phyloP scores from a whole-genome alignment of 2,113 vertebrate species.

The Sorex fumeus region DNA sequence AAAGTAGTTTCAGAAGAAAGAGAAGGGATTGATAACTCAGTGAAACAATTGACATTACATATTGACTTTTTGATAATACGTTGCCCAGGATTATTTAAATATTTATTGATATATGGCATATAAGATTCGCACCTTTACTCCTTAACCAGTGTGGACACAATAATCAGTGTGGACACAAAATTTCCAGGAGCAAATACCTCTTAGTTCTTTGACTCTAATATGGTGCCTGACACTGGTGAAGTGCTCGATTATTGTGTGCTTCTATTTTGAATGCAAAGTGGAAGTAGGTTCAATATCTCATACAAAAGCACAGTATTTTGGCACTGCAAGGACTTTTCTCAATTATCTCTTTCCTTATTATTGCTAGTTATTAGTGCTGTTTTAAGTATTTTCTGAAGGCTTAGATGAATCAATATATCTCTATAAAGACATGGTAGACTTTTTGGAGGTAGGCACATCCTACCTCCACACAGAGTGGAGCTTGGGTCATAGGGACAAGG shows the following conservation, averaged over 20 bases:
- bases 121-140: neutral
- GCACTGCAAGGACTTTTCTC: neutral
- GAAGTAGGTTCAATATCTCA: neutral
- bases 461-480: too few species aligned
- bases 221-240: accelerated
- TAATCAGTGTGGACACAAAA: too few species aligned
- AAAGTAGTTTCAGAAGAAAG: neutral
- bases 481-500: too few species aligned
- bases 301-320: neutral
- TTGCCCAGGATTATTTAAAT: too few species aligned
- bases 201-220: neutral
- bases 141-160: neutral
- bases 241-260: neutral
- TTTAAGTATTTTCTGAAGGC: neutral
- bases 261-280: neutral
- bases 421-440: neutral
- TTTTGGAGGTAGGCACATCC: neutral
- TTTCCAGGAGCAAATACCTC: neutral
- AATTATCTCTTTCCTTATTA: neutral
- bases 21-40: neutral
- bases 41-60: neutral
- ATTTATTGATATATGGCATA: neutral
- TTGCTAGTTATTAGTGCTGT: neutral
- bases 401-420: neutral
- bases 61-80: neutral